Evolutionary conservation across 1,140 invertebrate species (phyloP).

Genomic region (Drosophila equinoxialis): DNA sequence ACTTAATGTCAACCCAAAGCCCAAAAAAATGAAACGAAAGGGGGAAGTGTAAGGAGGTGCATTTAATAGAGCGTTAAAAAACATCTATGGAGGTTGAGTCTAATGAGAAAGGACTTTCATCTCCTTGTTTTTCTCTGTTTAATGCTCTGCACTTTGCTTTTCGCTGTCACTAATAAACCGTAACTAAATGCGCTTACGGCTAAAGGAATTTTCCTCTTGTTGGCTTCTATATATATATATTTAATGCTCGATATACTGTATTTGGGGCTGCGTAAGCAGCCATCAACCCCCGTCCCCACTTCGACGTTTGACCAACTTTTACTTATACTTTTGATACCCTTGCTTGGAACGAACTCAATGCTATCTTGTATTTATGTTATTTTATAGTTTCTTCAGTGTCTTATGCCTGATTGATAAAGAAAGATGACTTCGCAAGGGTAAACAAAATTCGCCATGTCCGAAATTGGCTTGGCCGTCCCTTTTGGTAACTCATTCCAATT

Average conservation of each 20-base stretch:
- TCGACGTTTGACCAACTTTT: conserved; percentile 1
- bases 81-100: conserved; percentile 28
- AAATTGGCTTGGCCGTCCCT: not conserved
- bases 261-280: not conserved
- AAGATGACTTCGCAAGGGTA: not conserved
- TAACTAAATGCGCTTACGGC: conserved; percentile 61
- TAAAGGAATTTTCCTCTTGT: conserved; percentile 6
- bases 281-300: too few relatives aligned
- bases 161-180: conserved; percentile 46
- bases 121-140: conserved; percentile 33
- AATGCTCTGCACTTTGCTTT: conserved; percentile 10
- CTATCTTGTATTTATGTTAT: too few relatives aligned
- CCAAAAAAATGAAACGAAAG: not conserved
- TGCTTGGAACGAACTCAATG: conserved; percentile 13
- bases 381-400: too few relatives aligned
- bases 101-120: conserved; percentile 23
- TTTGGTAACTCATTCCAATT: conserved; percentile 4
- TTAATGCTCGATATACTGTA: conserved; percentile 10
- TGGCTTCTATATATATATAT: conserved; percentile 2
- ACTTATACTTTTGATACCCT: not conserved
- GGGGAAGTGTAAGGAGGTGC: conserved; percentile 1
- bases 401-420: too few relatives aligned
- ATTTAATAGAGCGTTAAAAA: conserved; percentile 56
- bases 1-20: too few relatives aligned
- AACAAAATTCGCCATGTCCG: not conserved